These are phyloP conservation scores for Galaxias olidus DNA, from an alignment of 2,797 vertebrate genomes.

Conservation along the genomic window DNA sequence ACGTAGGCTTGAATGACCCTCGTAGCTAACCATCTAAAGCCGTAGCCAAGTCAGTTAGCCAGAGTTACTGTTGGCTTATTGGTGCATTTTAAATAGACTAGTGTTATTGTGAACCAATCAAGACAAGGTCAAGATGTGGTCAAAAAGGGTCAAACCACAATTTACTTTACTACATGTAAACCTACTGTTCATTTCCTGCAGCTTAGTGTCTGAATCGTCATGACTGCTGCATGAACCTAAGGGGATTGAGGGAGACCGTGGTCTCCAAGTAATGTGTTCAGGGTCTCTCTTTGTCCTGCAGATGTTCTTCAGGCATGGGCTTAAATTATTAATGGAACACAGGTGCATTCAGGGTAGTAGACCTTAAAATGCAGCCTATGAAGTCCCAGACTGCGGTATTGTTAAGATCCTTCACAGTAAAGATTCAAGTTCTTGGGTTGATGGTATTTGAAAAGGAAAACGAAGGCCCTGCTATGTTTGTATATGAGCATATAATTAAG, in stretches of 20 bases:
- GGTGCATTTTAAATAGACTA: neutral
- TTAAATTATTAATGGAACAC: constrained; percentile 69
- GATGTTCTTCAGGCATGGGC: constrained; percentile 51
- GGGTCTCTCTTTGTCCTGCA: constrained; percentile 52
- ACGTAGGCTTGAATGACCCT: constrained; percentile 1
- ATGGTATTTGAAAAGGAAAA: too few species aligned
- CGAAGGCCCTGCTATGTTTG: too few species aligned
- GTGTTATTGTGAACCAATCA: neutral
- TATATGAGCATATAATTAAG: too few species aligned
- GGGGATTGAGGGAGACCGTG: constrained; percentile 16
- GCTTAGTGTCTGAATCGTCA: constrained; percentile 55
- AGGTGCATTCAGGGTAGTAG: constrained; percentile 35
- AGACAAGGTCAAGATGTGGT: neutral
- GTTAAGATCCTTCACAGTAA: constrained; percentile 24
- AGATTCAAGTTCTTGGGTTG: neutral
- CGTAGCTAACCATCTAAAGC: constrained; percentile 16
- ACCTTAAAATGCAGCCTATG: too few species aligned
- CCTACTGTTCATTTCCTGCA: neutral
- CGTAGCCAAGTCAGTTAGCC: neutral
- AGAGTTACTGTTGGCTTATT: neutral
- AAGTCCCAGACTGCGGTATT: too few species aligned
- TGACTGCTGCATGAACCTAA: constrained; percentile 57
- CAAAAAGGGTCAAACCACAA: too few species aligned
- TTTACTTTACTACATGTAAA: too few species aligned
- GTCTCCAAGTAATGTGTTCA: constrained; percentile 52